Conservation (phyloP, 2,888 invertebrate species). For the Poecilus cupreus region DNA sequence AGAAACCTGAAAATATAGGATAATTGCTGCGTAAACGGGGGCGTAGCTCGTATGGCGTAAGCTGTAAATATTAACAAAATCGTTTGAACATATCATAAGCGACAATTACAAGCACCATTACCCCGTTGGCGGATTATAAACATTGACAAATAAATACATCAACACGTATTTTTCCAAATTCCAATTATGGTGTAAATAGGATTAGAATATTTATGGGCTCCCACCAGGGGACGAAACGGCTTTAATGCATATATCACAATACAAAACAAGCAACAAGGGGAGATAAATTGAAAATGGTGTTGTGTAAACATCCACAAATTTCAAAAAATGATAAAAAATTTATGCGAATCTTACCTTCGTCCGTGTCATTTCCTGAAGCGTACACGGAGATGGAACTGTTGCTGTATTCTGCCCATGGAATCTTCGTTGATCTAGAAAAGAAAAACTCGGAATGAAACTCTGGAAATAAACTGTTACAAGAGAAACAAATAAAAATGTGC, state of each 20-base stretch:
- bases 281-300: background rate
- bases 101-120: too few species aligned
- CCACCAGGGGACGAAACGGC: background rate
- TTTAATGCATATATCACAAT: background rate
- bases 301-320: too few species aligned
- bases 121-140: too few species aligned
- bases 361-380: background rate
- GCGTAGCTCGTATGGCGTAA: too few species aligned
- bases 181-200: background rate
- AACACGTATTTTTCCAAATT: background rate
- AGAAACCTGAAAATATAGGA: too few species aligned
- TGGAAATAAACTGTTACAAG: background rate
- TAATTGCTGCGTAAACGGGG: too few species aligned
- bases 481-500: background rate
- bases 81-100: too few species aligned
- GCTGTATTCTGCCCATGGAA: background rate
- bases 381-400: background rate
- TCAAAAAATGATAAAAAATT: background rate
- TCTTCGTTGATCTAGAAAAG: background rate
- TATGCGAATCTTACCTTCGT: background rate
- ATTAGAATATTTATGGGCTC: background rate
- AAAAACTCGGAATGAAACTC: background rate
- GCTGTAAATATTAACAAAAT: too few species aligned
- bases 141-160: background rate
- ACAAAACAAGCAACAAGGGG: background rate